phyloP scores from a whole-genome alignment of 1,140 invertebrate species.

The Heliconius himera region DNA sequence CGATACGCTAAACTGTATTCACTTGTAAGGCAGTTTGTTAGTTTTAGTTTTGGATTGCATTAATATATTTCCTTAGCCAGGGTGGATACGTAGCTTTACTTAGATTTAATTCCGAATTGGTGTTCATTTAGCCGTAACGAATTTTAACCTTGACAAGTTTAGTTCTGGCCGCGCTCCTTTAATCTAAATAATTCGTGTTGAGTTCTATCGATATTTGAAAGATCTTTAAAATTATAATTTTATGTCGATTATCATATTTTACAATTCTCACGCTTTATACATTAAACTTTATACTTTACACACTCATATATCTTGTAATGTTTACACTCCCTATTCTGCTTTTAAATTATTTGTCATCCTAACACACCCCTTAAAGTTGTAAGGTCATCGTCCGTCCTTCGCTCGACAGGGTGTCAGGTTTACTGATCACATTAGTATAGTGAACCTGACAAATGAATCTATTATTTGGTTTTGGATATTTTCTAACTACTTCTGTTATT shows the following conservation, averaged over 20 bases:
- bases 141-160: slow-evolving; percentile 21
- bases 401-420: slow-evolving; percentile 22
- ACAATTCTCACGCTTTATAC: neutral
- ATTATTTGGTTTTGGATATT: slow-evolving; percentile 7
- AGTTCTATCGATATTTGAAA: neutral
- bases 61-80: neutral
- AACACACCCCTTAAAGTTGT: slow-evolving; percentile 3
- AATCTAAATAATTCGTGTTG: slow-evolving; percentile 17
- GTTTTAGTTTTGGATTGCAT: neutral
- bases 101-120: neutral
- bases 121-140: slow-evolving; percentile 15
- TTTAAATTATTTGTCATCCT: neutral
- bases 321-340: neutral
- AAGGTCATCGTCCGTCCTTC: slow-evolving; percentile 35
- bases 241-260: neutral
- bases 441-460: slow-evolving; percentile 17
- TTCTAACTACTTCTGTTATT: neutral
- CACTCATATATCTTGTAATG: neutral
- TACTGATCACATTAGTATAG: slow-evolving; percentile 28
- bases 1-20: neutral
- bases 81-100: neutral
- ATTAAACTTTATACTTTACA: neutral
- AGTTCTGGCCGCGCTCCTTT: slow-evolving; percentile 20
- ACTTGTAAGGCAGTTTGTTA: neutral
- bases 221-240: neutral